Base-by-base conservation (phyloP, 2,113 vertebrate genomes). In the Phoxinus phoxinus region DNA sequence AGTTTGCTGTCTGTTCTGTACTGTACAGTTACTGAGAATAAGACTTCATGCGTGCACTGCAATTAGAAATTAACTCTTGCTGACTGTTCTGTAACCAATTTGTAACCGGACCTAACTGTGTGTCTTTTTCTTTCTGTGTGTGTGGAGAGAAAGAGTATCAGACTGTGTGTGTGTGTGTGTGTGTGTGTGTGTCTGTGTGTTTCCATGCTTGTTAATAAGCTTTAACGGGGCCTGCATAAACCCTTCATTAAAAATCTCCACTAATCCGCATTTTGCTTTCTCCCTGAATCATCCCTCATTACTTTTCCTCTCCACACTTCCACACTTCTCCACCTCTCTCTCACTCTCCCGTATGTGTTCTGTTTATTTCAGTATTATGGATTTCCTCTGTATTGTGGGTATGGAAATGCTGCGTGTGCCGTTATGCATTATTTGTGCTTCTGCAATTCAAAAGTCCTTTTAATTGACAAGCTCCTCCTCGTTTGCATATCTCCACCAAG, bases 21-120 rank as follows among this genome's bases (percentile, higher is more conserved):
- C 93, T 94, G 92, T 93, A 91, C 92, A 93, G 90, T 93, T 91
- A 91, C 90, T 90, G 89, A 93, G 91, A 92, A 92, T 92, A 23
- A 5, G 53, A 23, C 93, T 92, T 93, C 92, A 93, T 93, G 92
- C 93, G 91, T 93, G 93, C 92, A 92, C 91, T 90, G 92, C 93
- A 94, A 94, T 94, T 93, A 94, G 1, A 32, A 82, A 69, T 69
- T 37, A 56, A 58, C 63, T 72, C 12, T 72, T 41, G 30, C 67
- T 32, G 10, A 21, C 48, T 72, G 46, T 69, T 67, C 30, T 25
- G 67, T 53, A 41, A 58, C 44, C 51, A 83, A 72, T 83, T 72
- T 83, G 81, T 41, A 72, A 72, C 32, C 37, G 12, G 81, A 72
- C 81, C 81, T 83, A 53, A 53, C 37, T 44, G 17, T 56, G 51